phyloP scores from a whole-genome alignment of 2,888 invertebrate species.

The Subacronicta megacephala region DNA sequence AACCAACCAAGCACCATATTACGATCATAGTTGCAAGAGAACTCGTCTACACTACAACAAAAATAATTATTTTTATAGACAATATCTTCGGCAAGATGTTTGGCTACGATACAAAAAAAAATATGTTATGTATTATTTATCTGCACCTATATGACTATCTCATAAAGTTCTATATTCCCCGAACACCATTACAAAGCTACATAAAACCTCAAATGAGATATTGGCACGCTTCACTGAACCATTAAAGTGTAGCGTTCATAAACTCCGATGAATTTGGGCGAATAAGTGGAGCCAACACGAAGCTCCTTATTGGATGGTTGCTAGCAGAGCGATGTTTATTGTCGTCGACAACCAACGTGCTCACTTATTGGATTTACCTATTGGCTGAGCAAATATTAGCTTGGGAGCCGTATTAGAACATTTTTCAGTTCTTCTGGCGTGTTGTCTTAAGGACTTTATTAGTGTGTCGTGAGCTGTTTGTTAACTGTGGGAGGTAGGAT shows the following conservation, averaged over 20 bases:
- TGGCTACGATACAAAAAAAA: too few relatives aligned
- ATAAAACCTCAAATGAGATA: conserved; percentile 21
- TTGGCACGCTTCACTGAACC: conserved; percentile 30
- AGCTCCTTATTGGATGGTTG: conserved; percentile 52
- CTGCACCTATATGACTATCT: too few relatives aligned
- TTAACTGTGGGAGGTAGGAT: neutral
- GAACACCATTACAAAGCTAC: conserved; percentile 18
- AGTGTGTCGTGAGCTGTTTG: conserved; percentile 23
- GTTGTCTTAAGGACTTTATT: conserved; percentile 36
- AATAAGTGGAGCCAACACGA: conserved; percentile 37
- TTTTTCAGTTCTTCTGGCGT: conserved; percentile 43
- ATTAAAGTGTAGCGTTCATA: conserved; percentile 39
- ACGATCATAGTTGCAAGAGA: too few relatives aligned
- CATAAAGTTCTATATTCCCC: neutral
- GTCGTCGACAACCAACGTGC: conserved; percentile 41
- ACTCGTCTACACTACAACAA: too few relatives aligned
- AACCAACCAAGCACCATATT: too few relatives aligned
- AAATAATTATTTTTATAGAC: too few relatives aligned
- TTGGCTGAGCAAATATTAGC: conserved; percentile 62
- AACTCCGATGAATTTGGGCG: conserved; percentile 35
- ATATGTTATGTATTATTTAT: too few relatives aligned
- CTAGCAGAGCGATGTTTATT: conserved; percentile 57
- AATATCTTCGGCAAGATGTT: too few relatives aligned
- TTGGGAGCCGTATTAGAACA: conserved; percentile 44
- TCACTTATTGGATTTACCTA: conserved; percentile 65